These are phyloP conservation scores for Cheilosia soror DNA, from an alignment of 2,888 invertebrate species.

Conservation along the genomic window DNA sequence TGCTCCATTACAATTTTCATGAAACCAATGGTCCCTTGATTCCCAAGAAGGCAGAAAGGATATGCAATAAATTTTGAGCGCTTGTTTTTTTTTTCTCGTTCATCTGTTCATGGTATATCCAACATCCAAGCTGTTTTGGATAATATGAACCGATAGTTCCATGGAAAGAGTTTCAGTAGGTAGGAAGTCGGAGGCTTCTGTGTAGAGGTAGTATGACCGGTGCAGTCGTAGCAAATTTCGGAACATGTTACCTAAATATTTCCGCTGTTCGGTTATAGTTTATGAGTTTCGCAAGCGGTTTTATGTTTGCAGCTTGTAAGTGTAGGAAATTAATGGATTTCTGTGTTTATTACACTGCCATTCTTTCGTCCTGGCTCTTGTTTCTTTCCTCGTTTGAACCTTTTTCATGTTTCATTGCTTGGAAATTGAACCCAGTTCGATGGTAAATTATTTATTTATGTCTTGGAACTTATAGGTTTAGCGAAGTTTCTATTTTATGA, in stretches of 20 bases:
- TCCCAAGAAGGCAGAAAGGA: constrained; percentile 54
- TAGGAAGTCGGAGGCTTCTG: background rate
- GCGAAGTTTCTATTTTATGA: background rate
- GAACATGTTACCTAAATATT: constrained; percentile 73
- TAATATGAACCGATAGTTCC: constrained; percentile 67
- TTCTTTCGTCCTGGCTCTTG: background rate
- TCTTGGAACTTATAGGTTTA: background rate
- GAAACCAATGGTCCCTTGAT: constrained; percentile 32
- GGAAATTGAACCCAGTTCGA: constrained; percentile 18
- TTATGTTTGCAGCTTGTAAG: constrained; percentile 68
- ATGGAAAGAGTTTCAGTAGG: background rate
- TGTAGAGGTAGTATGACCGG: background rate
- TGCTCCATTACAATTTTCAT: background rate
- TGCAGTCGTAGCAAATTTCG: constrained; percentile 55
- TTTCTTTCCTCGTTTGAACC: background rate
- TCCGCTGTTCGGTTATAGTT: constrained; percentile 65
- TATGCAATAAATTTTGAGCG: constrained; percentile 69
- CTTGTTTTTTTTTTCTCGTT: constrained; percentile 4
- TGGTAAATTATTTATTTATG: constrained; percentile 25
- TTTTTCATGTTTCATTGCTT: background rate
- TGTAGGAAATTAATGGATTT: constrained; percentile 73
- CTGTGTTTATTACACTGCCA: constrained; percentile 42
- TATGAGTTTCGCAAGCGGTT: constrained; percentile 69
- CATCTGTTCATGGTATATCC: constrained; percentile 22
- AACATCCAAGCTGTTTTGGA: constrained; percentile 67